Evolutionary conservation across 2,888 invertebrate species (phyloP).

Genomic region (Stramonita haemastoma): DNA sequence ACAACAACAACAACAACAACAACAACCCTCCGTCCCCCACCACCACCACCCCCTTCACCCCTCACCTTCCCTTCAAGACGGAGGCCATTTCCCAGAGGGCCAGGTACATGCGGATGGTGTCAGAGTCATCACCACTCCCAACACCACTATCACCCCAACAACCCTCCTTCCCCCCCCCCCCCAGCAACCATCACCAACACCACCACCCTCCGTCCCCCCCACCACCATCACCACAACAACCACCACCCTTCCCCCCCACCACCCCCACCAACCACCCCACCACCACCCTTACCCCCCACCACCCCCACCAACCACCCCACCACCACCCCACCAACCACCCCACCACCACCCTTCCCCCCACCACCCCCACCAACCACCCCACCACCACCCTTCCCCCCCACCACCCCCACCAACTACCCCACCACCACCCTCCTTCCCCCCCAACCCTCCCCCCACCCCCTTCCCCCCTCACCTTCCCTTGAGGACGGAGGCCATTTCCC

Average conservation of each 20-base stretch:
- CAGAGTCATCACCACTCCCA: conserved; percentile 46
- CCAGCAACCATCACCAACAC: too few relatives aligned
- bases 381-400: not conserved
- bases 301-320: too few relatives aligned
- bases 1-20: too few relatives aligned
- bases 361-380: not conserved
- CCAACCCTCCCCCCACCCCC: not conserved
- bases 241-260: not conserved
- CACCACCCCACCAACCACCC: not conserved
- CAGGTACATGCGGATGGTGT: conserved; percentile 60
- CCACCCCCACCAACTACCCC: not conserved
- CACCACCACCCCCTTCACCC: not conserved
- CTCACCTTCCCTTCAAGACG: conserved; percentile 50
- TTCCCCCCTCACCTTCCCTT: conserved; percentile 44
- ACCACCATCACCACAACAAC: not conserved
- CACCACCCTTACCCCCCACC: not conserved
- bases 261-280: not conserved
- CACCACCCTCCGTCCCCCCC: too few relatives aligned
- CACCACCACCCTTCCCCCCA: not conserved
- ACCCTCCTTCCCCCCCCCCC: too few relatives aligned
- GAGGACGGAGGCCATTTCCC: conserved; percentile 60
- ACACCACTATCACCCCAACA: too few relatives aligned
- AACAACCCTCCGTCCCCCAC: too few relatives aligned
- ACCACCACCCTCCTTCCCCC: not conserved
- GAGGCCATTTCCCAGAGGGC: conserved; percentile 62